Conservation (phyloP, 1,140 invertebrate species). For the Antheraea mylitta region DNA sequence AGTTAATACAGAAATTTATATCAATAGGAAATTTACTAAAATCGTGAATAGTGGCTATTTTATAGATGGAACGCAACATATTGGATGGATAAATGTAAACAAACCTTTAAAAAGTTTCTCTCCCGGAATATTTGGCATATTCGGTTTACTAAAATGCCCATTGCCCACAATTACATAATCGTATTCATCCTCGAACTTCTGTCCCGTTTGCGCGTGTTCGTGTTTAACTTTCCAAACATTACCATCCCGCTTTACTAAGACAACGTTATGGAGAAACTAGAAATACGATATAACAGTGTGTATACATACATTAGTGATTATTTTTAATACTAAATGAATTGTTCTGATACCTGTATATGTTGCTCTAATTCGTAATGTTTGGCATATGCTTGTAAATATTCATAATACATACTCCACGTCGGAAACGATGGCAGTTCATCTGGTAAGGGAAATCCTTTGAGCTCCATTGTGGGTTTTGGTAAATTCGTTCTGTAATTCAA, state of each 20-base stretch:
- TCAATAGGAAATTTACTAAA: too few species aligned
- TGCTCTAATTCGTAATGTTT: constrained; percentile 54
- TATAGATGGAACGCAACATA: not conserved
- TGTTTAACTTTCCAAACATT: constrained; percentile 61
- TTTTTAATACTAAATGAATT: not conserved
- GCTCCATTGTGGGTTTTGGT: constrained; percentile 66
- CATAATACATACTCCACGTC: constrained; percentile 50
- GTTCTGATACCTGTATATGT: constrained; percentile 52
- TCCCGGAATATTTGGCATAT: constrained; percentile 45
- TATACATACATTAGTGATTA: too few species aligned
- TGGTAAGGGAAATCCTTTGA: constrained; percentile 54
- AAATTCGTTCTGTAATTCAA: constrained; percentile 57
- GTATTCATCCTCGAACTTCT: constrained; percentile 52
- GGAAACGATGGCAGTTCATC: constrained; percentile 50
- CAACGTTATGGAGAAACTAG: constrained; percentile 58
- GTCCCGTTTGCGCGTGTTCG: constrained; percentile 43
- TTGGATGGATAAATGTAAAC: not conserved
- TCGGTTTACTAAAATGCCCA: constrained; percentile 61
- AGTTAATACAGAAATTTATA: too few species aligned
- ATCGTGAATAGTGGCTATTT: too few species aligned
- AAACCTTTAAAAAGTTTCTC: constrained; percentile 61
- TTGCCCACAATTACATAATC: constrained; percentile 58
- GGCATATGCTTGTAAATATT: constrained; percentile 54
- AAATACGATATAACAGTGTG: not conserved
- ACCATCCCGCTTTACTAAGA: constrained; percentile 38